These are phyloP conservation scores for Stratiomys singularior DNA, from an alignment of 2,888 invertebrate genomes.

Conservation along the genomic window DNA sequence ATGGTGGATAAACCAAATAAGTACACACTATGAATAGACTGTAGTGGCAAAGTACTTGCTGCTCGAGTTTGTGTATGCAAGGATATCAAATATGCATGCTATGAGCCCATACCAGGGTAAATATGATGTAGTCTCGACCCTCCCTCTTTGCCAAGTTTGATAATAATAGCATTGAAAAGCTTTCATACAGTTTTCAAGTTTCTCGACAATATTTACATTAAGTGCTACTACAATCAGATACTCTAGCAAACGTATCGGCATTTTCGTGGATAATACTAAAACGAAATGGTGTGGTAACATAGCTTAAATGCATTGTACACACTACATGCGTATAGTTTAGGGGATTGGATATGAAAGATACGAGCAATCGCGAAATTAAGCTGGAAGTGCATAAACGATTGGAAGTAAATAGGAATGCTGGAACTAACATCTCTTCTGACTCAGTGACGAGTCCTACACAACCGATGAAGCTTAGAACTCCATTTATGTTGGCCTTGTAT, in stretches of 20 bases:
- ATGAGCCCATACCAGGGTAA: background rate
- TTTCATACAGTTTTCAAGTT: slow-evolving; percentile 37
- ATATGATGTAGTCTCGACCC: no score
- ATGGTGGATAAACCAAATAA: background rate
- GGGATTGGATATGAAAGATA: no score
- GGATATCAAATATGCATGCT: slow-evolving; percentile 17
- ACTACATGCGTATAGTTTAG: no score
- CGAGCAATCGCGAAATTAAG: no score
- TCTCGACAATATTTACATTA: slow-evolving; percentile 25
- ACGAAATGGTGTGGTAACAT: background rate
- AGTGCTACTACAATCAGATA: slow-evolving; percentile 21
- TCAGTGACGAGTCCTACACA: no score
- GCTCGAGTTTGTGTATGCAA: background rate
- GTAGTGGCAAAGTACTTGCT: background rate
- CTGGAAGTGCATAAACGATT: no score
- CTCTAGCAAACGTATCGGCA: slow-evolving; percentile 20
- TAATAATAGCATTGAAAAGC: slow-evolving; percentile 38
- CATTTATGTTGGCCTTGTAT: no score
- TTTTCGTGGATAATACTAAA: background rate
- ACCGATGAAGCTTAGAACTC: no score
- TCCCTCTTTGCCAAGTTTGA: background rate
- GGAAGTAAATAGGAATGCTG: no score
- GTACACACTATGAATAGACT: background rate
- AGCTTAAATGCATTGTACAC: no score
- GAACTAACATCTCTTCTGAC: no score